Evolutionary conservation across 2,888 invertebrate species (phyloP).

Genomic region (Tetrapedia diversipes): DNA sequence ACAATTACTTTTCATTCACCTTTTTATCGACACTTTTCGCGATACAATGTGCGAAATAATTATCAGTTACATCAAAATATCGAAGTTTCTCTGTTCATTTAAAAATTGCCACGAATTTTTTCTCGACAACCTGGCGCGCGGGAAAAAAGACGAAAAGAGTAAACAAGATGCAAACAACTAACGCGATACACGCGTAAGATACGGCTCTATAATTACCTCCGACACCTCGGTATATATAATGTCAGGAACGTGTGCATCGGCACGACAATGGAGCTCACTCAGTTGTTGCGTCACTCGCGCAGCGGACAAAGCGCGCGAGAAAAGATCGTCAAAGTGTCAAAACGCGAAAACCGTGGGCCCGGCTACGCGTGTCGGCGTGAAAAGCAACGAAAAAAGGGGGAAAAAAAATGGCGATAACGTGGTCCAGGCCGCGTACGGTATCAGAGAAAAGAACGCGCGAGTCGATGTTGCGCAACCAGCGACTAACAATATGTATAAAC

Average conservation of each 20-base stretch:
- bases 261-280: conserved; percentile 56
- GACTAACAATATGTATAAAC: conserved; percentile 55
- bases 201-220: conserved; percentile 63
- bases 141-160: background rate
- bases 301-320: conserved; percentile 42
- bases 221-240: conserved; percentile 50
- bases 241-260: conserved; percentile 37
- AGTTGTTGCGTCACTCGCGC: conserved; percentile 35
- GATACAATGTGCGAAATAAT: too few relatives aligned
- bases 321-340: conserved; percentile 58
- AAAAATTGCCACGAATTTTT: too few relatives aligned
- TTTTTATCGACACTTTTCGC: too few relatives aligned
- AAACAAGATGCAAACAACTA: background rate
- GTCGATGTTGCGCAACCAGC: conserved; percentile 32
- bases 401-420: conserved; percentile 43
- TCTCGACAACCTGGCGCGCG: too few relatives aligned
- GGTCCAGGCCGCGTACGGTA: conserved; percentile 18
- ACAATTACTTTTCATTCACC: too few relatives aligned
- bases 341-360: conserved; percentile 41
- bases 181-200: conserved; percentile 42
- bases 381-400: background rate
- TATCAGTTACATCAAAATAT: too few relatives aligned
- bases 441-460: conserved; percentile 42
- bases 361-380: background rate
- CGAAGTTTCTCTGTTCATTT: too few relatives aligned